phyloP scores from a whole-genome alignment of 1,140 invertebrate genomes.

The Cotesia vestalis region DNA sequence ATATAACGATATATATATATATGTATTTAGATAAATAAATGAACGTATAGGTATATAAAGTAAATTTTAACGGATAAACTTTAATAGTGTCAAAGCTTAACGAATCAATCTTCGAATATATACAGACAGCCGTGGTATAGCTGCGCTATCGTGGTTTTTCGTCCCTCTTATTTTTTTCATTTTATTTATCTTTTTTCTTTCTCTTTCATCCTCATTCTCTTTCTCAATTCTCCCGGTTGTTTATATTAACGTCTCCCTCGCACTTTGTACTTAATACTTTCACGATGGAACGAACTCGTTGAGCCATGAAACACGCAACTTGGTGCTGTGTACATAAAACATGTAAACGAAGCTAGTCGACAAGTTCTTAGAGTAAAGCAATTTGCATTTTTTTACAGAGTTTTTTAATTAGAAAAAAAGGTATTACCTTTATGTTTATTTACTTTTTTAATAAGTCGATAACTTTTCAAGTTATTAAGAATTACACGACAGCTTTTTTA shows the following conservation, averaged over 20 bases:
- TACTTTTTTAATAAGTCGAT: neutral
- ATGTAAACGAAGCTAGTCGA: constrained; percentile 25
- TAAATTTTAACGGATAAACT: constrained; percentile 38
- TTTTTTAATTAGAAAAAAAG: constrained; percentile 15
- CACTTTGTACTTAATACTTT: constrained; percentile 7
- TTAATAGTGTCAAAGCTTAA: constrained; percentile 26
- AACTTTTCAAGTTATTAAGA: neutral
- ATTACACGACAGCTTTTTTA: neutral
- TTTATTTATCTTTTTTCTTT: constrained; percentile 12
- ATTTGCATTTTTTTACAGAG: constrained; percentile 22
- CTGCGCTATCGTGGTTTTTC: constrained; percentile 10
- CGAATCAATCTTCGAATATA: constrained; percentile 27
- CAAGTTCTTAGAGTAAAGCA: constrained; percentile 16
- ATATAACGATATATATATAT: neutral
- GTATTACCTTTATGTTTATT: neutral
- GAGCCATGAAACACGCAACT: constrained; percentile 22
- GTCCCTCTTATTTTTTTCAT: constrained; percentile 1
- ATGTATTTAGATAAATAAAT: neutral
- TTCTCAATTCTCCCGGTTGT: too few species aligned
- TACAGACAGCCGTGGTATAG: neutral
- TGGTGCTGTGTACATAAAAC: constrained; percentile 20
- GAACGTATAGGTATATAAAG: constrained; percentile 12
- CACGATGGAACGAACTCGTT: constrained; percentile 14
- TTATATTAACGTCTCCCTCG: too few species aligned
- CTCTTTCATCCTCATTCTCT: neutral